Evolutionary conservation across 2,888 invertebrate genomes (phyloP).

Genomic region (Leptopilina drosophilae): DNA sequence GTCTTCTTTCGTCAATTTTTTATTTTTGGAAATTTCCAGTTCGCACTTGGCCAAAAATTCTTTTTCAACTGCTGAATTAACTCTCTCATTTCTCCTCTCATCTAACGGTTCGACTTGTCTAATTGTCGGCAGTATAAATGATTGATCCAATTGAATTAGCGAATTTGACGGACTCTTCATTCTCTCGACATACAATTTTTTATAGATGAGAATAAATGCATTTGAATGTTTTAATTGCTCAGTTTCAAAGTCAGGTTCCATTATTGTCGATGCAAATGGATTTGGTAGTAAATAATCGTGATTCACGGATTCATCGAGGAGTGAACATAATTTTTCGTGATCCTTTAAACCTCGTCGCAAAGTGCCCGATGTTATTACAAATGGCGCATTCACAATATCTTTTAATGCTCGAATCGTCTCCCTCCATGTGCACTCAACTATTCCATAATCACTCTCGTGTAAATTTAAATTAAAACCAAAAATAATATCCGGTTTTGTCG

Average conservation of each 20-base stretch:
- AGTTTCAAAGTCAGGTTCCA: conserved; percentile 67
- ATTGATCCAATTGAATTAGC: no score
- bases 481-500: conserved; percentile 62
- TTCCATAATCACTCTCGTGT: conserved; percentile 57
- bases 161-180: neutral
- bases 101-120: no score
- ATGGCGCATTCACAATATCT: conserved; percentile 61
- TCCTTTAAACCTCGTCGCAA: conserved; percentile 63
- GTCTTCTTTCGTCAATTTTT: no score
- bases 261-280: conserved; percentile 67
- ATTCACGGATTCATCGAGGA: conserved; percentile 52
- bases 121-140: no score
- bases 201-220: conserved; percentile 67
- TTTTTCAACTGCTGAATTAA: no score
- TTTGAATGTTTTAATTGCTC: conserved; percentile 69
- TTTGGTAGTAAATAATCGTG: conserved; percentile 60
- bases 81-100: no score
- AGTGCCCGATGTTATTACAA: conserved; percentile 67
- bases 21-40: no score
- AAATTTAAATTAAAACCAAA: conserved; percentile 68
- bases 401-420: conserved; percentile 58
- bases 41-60: no score
- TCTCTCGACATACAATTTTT: neutral
- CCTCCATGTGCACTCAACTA: conserved; percentile 68
- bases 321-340: conserved; percentile 60